phyloP scores from a whole-genome alignment of 2,888 invertebrate genomes.

The Temnothorax rugatulus region DNA sequence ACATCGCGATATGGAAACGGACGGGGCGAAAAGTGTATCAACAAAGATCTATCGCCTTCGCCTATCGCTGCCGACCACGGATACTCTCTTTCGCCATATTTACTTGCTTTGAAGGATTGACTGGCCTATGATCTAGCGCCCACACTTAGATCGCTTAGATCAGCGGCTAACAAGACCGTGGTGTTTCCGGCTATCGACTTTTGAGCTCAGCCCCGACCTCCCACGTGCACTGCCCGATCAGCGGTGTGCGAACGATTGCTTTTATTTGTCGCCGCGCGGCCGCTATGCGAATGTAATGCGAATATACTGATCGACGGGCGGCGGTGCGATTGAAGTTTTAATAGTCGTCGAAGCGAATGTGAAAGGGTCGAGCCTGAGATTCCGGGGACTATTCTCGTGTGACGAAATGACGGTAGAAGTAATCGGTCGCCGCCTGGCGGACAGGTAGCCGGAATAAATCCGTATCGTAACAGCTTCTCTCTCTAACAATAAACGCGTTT shows the following conservation, averaged over 20 bases:
- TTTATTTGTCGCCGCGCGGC: constrained; percentile 38
- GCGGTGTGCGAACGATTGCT: constrained; percentile 38
- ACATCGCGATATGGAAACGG: constrained; percentile 9
- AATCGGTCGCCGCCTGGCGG: constrained; percentile 55
- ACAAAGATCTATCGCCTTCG: constrained; percentile 52
- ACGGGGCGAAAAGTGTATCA: constrained; percentile 20
- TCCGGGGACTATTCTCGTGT: constrained; percentile 33
- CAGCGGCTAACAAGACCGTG: constrained; percentile 42
- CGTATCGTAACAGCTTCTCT: constrained; percentile 66
- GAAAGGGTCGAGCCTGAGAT: constrained; percentile 15
- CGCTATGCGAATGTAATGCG: constrained; percentile 21
- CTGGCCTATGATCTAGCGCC: constrained; percentile 68
- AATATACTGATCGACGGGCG: constrained; percentile 40
- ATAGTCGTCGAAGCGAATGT: constrained; percentile 34
- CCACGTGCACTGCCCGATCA: constrained; percentile 37
- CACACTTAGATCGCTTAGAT: constrained; percentile 58
- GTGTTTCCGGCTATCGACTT: constrained; percentile 57
- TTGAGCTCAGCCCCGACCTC: constrained; percentile 53
- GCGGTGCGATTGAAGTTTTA: constrained; percentile 33
- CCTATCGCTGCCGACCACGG: constrained; percentile 15
- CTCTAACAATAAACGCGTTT: constrained; percentile 72
- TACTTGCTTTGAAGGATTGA: constrained; percentile 61
- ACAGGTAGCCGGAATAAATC: constrained; percentile 68
- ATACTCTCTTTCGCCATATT: constrained; percentile 32
- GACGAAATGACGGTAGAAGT: constrained; percentile 51